Conservation (phyloP, 2,888 invertebrate species). For the Matsumyia berberina region DNA sequence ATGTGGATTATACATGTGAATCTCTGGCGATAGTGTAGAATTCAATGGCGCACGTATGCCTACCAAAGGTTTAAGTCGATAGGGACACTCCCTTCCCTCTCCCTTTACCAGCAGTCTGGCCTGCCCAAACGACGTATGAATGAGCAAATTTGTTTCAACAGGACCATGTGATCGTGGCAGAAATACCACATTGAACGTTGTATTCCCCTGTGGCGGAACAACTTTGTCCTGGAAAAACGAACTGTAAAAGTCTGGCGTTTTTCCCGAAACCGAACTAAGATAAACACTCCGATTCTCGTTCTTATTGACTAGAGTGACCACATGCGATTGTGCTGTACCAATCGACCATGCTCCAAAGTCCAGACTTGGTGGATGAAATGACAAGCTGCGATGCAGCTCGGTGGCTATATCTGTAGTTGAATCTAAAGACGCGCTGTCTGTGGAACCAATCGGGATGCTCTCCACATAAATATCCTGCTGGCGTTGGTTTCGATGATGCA, state of each 20-base stretch:
- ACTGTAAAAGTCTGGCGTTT: conserved; percentile 97
- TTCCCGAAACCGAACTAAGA: conserved; percentile 96
- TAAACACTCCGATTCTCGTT: conserved; percentile 94
- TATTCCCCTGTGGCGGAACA: conserved; percentile 95
- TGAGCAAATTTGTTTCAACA: conserved; percentile 93
- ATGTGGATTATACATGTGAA: conserved; percentile 98
- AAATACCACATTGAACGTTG: conserved; percentile 97
- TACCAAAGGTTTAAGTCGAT: conserved; percentile 94
- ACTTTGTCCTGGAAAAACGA: conserved; percentile 98
- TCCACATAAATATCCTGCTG: conserved; percentile 64
- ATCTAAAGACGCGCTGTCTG: conserved; percentile 42
- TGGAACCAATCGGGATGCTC: conserved; percentile 33
- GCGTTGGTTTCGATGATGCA: conserved; percentile 59
- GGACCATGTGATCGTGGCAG: conserved; percentile 95
- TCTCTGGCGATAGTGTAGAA: conserved; percentile 94
- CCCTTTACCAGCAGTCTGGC: conserved; percentile 94
- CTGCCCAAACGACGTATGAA: conserved; percentile 97
- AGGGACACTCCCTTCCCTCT: conserved; percentile 94
- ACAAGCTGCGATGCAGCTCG: conserved; percentile 81
- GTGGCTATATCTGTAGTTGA: conserved; percentile 52
- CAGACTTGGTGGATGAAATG: conserved; percentile 85
- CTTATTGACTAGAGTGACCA: conserved; percentile 94
- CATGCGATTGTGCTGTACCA: conserved; percentile 93
- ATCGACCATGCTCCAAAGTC: conserved; percentile 89
- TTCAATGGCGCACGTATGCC: conserved; percentile 96